A percentile compares a stretch with the other conserved stretches of the same genome.
These are phyloP conservation scores for Leptura quadrifasciata DNA, from an alignment of 2,888 invertebrate species.

Conservation along the genomic window DNA sequence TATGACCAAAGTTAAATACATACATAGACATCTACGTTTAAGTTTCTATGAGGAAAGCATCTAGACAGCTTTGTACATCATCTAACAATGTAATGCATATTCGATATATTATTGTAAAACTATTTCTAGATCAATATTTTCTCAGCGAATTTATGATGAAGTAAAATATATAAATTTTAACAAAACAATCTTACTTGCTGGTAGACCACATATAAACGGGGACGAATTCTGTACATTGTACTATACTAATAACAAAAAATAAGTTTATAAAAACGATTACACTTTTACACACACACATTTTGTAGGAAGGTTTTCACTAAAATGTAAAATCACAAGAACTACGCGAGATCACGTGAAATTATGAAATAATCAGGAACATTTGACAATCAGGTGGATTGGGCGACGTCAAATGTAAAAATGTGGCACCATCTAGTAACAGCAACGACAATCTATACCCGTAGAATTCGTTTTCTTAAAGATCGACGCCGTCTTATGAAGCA, in stretches of 20 bases:
- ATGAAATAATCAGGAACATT: slow-evolving; percentile 59
- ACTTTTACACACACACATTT: slow-evolving; percentile 49
- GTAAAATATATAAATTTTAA: slow-evolving; percentile 35
- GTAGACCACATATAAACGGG: slow-evolving; percentile 72
- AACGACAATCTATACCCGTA: neutral
- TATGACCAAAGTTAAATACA: slow-evolving; percentile 17
- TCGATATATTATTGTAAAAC: neutral
- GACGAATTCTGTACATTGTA: slow-evolving; percentile 67
- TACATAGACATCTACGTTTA: neutral
- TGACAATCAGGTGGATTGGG: slow-evolving; percentile 62
- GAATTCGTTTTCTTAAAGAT: neutral
- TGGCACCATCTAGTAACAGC: neutral
- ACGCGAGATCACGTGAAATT: slow-evolving; percentile 64
- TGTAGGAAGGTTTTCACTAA: slow-evolving; percentile 38
- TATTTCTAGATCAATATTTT: neutral
- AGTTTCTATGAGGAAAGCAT: neutral
- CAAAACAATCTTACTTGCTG: slow-evolving; percentile 64
- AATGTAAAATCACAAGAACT: slow-evolving; percentile 47
- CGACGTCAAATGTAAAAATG: slow-evolving; percentile 34
- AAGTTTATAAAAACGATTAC: slow-evolving; percentile 41
- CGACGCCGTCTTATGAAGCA: neutral
- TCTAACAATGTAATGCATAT: neutral
- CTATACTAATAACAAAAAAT: slow-evolving; percentile 52
- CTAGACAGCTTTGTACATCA: slow-evolving; percentile 2
- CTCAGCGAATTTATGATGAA: slow-evolving; percentile 52